Evolutionary conservation across 2,113 vertebrate species (phyloP), one percentile per base, ranked within the genome.

Genomic region (Pachycephala philippinensis): DNA sequence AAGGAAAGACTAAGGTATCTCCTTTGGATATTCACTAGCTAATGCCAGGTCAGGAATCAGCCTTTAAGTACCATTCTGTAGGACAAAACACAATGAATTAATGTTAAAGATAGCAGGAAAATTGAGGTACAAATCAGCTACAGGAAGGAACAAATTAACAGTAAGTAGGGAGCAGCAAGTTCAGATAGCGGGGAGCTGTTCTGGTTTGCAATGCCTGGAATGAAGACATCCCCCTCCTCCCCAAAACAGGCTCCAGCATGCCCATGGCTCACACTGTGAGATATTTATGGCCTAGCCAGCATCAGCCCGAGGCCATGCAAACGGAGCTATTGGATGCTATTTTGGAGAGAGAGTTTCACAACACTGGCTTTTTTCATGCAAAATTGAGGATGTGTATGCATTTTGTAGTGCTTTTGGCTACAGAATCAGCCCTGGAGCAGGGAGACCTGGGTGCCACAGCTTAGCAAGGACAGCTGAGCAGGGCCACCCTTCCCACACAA

Each of bases 71-170:
- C 22, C 27, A 7, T 50, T 85, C 52, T 16, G 6, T 63, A 70
- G 53, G 44, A 89, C 35, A 82, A 75, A 92, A 37, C 49, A 68
- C 69, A 72, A 17, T 7, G 37, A 91, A 93, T 65, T 70, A 56
- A 52, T 0, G 1, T 78, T 78, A 87, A 79, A 93, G 71, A 81
- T 35, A 90, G 72, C 26, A 87, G 56, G 85, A 54, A 92, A 93
- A 72, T 13, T 39, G 40, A 92, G 64, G 86, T 60, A 89, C 71
- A 84, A 71, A 75, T 76, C 79, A 75, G 56, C 64, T 42, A 68
- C 85, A 87, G 95, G 93, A 94, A 96, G 68, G 90, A 87, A 81
- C 64, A 89, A 89, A 92, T 94, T 92, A 93, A 49, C 64, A 75
- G 35, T 69, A 71, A 82, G 72, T 90, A 96, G 79, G 86, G 95